These are phyloP conservation scores for Scelioninae gen. 1 DNA, from an alignment of 2,888 invertebrate genomes.

Conservation along the genomic window DNA sequence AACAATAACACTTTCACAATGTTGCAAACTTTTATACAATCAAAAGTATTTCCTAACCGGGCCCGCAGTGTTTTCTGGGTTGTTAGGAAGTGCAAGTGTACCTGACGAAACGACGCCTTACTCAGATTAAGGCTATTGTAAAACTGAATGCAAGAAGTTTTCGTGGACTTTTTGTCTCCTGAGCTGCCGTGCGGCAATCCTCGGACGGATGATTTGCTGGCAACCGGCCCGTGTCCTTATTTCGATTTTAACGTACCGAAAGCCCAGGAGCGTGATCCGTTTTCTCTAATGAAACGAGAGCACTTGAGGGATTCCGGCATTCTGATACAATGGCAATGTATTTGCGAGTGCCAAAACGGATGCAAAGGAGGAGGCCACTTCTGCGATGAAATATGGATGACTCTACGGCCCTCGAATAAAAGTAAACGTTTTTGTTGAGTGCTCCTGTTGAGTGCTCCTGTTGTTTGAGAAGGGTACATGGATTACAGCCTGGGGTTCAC, in stretches of 20 bases:
- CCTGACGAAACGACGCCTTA: not conserved
- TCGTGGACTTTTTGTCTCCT: conserved; percentile 9
- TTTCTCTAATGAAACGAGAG: conserved; percentile 46
- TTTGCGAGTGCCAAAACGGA: conserved; percentile 41
- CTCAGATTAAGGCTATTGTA: conserved; percentile 29
- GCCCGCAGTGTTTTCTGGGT: conserved; percentile 6
- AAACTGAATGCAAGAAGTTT: conserved; percentile 20
- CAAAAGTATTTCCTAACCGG: not conserved
- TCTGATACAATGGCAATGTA: conserved; percentile 13
- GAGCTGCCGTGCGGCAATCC: conserved; percentile 25
- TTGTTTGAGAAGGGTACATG: conserved; percentile 9
- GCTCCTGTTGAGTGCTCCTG: conserved; percentile 30
- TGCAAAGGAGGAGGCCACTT: conserved; percentile 30
- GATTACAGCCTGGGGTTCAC: conserved; percentile 11
- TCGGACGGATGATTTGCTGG: conserved; percentile 30
- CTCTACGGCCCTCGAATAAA: conserved; percentile 31
- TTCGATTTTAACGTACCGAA: conserved; percentile 22
- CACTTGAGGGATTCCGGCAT: conserved; percentile 12
- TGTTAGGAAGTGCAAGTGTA: conserved; percentile 20
- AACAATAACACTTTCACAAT: too few species aligned
- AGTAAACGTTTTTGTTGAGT: conserved; percentile 39
- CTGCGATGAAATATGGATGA: conserved; percentile 48
- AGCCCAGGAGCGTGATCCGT: conserved; percentile 11
- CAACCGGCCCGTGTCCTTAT: conserved; percentile 51
- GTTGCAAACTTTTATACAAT: too few species aligned